Conservation (phyloP, 2,888 invertebrate species). For the Fragum sueziense region DNA sequence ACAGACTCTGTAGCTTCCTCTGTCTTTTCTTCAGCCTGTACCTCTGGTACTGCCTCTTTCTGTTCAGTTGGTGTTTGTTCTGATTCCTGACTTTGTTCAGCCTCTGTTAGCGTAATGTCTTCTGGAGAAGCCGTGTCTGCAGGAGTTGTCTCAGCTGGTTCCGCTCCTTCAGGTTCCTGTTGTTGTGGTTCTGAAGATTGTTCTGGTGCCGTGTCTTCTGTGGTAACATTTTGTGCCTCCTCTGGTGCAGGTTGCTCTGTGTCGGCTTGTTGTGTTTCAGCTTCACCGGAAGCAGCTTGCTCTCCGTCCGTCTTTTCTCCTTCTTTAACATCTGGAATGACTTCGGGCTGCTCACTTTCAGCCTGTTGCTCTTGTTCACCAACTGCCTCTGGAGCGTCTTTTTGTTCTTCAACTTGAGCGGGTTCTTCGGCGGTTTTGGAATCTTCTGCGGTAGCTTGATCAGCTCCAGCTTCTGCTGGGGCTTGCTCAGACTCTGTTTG, state of each 20-base stretch:
- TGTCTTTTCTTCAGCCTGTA: background rate
- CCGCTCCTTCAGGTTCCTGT: background rate
- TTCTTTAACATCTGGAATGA: background rate
- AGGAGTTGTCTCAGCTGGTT: background rate
- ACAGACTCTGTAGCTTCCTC: background rate
- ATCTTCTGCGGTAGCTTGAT: background rate
- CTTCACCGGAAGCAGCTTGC: background rate
- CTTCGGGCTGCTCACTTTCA: background rate
- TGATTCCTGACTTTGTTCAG: background rate
- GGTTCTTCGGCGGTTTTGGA: background rate
- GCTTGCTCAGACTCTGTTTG: background rate
- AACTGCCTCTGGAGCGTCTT: background rate
- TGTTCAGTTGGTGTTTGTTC: background rate
- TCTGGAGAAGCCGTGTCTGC: background rate
- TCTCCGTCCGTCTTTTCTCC: background rate
- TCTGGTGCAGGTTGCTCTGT: background rate
- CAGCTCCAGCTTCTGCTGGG: background rate
- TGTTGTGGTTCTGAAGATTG: background rate
- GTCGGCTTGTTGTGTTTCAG: background rate
- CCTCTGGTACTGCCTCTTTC: background rate
- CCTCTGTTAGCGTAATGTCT: background rate
- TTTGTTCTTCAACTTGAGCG: background rate
- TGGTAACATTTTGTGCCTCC: background rate
- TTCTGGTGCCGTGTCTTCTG: slow-evolving; percentile 10
- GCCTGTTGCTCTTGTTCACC: background rate